Conservation (phyloP, 2,113 vertebrate genomes). For the Zosterops borbonicus region DNA sequence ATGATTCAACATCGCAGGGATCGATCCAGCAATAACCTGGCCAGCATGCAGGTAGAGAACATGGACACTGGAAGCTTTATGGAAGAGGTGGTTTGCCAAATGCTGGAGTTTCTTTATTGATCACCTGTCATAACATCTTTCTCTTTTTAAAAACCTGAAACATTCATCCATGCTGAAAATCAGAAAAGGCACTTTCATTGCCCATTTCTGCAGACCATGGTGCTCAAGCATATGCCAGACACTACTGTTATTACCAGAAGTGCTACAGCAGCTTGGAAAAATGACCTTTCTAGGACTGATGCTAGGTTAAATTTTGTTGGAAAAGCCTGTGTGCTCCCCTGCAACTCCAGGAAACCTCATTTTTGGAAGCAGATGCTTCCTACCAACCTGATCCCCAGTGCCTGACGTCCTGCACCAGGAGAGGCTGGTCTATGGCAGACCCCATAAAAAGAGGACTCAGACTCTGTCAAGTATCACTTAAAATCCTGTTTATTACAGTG, state of each 20-base stretch:
- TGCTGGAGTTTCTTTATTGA: neutral
- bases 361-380: neutral
- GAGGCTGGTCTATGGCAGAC: accelerated
- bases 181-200: neutral
- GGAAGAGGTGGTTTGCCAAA: neutral
- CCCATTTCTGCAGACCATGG: neutral
- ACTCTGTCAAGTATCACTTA: neutral
- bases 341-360: accelerated
- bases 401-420: neutral
- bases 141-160: neutral
- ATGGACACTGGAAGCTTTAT: neutral
- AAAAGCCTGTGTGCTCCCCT: neutral
- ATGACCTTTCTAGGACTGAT: neutral
- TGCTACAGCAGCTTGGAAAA: neutral
- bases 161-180: neutral
- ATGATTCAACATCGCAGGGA: neutral
- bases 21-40: neutral
- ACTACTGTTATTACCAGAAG: neutral
- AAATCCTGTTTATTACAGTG: neutral
- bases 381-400: neutral
- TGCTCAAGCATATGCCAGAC: neutral
- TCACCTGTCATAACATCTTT: neutral
- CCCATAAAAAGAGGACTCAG: neutral
- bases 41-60: neutral
- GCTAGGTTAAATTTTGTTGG: neutral